These are phyloP conservation scores for Ancistrus triradiatus DNA, from an alignment of 2,113 vertebrate species.

Conservation along the genomic window DNA sequence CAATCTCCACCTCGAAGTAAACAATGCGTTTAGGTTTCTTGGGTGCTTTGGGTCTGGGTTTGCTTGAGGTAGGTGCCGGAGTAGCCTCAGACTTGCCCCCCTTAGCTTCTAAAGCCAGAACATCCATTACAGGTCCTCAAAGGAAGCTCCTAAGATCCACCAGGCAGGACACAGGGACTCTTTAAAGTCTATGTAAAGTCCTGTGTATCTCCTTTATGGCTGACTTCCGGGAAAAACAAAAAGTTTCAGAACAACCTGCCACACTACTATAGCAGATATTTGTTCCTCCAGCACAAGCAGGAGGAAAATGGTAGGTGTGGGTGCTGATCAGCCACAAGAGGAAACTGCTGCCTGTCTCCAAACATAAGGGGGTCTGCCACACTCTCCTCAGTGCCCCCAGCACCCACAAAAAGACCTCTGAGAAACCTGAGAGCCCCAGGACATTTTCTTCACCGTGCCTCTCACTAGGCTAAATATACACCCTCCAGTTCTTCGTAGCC, in stretches of 20 bases:
- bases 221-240: not conserved
- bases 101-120: constrained; percentile 72
- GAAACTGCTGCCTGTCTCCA: constrained; percentile 44
- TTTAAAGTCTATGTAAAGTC: not conserved
- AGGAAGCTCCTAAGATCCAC: not conserved
- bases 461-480: constrained; percentile 74
- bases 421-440: constrained; percentile 70
- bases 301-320: not conserved
- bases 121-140: constrained; percentile 62
- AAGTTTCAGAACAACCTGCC: not conserved
- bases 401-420: constrained; percentile 55
- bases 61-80: constrained; percentile 49
- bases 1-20: constrained; percentile 94
- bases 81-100: constrained; percentile 42
- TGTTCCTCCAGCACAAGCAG: not conserved
- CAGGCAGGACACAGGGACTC: no score
- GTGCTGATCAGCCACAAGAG: constrained; percentile 3
- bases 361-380: constrained; percentile 55
- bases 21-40: constrained; percentile 84
- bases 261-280: not conserved
- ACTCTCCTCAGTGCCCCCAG: constrained; percentile 44
- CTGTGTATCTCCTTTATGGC: not conserved
- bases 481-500: constrained; percentile 60
- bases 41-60: constrained; percentile 60
- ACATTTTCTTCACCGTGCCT: constrained; percentile 67